Evolutionary conservation across 2,113 vertebrate species (phyloP), one percentile per base, ranked within the genome.

Genomic region (Pimephales promelas): DNA sequence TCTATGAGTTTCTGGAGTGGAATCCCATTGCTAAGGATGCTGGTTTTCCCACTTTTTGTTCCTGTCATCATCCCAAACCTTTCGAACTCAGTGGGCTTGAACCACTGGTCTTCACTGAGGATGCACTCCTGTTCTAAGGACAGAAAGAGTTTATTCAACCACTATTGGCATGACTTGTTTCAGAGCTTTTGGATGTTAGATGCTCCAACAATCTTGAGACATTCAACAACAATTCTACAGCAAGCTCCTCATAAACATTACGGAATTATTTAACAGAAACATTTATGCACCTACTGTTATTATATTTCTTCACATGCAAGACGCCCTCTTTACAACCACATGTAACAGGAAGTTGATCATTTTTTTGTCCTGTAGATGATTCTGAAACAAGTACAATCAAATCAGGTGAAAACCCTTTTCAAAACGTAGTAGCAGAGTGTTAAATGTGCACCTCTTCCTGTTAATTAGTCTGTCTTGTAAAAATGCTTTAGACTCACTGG

Each of bases 31-130:
- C 57, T 52, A 13, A 10, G 0, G 57, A 93, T 90, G 1, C 43
- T 87, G 1, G 0, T 0, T 78, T 86, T 93, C 91, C 91, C 91
- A 92, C 70, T 92, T 93, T 83, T 88, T 92, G 56, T 3, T 1
- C 0, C 0, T 11, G 1, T 70, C 43, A n/a, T n/a, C 66, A 31
- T 89, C 0, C 28, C 90, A 36, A 57, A 80, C 2, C 13, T 18
- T 83, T 92, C 92, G 40, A 92, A 93, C 0, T 10, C 20, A 34
- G 3, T 0, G 0, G 90, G 90, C 0, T 18, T 3, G 18, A 88
- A 84, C 86, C 89, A 90, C 10, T 0, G 0, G 0, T 22, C 84
- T 2, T 84, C 0, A 62, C 59, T 74, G 0, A 34, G 0, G 20
- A 93, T 92, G 20, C 92, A 93, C 0, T 16, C 4, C 77, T 89